Evolutionary conservation across 2,113 vertebrate genomes (phyloP), one percentile per base, ranked within the genome.

Genomic region (Periophthalmodon schlosseri): DNA sequence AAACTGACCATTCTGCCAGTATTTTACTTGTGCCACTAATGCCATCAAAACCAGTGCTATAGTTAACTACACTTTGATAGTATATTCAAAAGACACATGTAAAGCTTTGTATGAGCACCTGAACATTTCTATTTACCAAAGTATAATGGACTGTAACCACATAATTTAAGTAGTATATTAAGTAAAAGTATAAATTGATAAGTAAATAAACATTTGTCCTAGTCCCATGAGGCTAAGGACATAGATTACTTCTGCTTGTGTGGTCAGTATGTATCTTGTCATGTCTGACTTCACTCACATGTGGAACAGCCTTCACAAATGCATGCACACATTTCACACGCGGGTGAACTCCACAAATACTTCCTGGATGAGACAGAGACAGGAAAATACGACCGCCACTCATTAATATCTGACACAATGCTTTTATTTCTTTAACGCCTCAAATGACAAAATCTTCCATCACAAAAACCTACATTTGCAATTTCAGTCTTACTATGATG

Each of bases 391-490:
- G 49, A 4, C 8, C 16, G 56, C 74, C 44, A 58, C 79, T 85
- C 72, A 80, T 86, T 90, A 84, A 50, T 70, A 79, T 70, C 56
- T 81, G 70, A 86, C 73, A 74, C 64, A 56, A 54, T 70, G 80
- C 58, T 69, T 23, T 0, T 54, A 54, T 54, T n/a, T n/a, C 52
- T 54, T 56, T 56, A 21, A 21, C 5, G 7, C 20, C 52, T n/a
- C 52, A n/a, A 54, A 20, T 54, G 52, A n/a, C 52, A 54, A 56
- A 56, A 11, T 56, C n/a, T n/a, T 10, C 8, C n/a, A 20, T 4
- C n/a, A 24, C 2, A 12, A 63, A 63, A 16, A 56, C 20, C 8
- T 56, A 9, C 52, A 5, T 50, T 50, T 75, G 24, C 57, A 28
- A 60, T 7, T 56, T 56, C n/a, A 20, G 8, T 5, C 13, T 60